phyloP scores from a whole-genome alignment of 2,797 vertebrate species.

The Ibycter americanus region DNA sequence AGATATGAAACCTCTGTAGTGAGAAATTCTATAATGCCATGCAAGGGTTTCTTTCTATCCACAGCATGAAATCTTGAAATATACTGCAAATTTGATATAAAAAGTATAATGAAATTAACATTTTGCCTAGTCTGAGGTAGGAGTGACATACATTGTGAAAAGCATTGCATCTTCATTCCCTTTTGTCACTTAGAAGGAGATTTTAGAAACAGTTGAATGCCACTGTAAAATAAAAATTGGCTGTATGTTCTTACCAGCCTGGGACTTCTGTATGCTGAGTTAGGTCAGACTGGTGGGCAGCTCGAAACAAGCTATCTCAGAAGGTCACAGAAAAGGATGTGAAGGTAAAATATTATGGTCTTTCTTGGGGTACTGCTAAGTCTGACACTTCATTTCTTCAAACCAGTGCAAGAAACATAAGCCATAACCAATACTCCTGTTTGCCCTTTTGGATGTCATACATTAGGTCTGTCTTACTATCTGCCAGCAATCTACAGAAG shows the following conservation, averaged over 20 bases:
- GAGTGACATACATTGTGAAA: background rate
- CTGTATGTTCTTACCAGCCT: background rate
- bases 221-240: background rate
- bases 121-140: background rate
- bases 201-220: background rate
- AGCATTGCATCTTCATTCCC: background rate
- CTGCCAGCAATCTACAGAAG: background rate
- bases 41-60: background rate
- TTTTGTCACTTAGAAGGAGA: background rate
- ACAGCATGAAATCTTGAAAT: background rate
- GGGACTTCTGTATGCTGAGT: background rate
- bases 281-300: background rate
- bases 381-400: background rate
- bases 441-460: background rate
- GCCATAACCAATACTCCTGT: background rate
- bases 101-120: background rate
- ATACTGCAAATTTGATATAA: background rate
- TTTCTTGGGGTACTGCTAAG: background rate
- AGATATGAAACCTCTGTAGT: background rate
- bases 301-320: background rate
- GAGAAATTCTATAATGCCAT: background rate
- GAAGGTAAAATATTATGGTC: background rate
- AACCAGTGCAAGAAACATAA: background rate
- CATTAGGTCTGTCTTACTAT: background rate
- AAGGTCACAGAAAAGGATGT: background rate